Conservation (phyloP, 2,797 vertebrate species). For the Pelochelys cantorii region DNA sequence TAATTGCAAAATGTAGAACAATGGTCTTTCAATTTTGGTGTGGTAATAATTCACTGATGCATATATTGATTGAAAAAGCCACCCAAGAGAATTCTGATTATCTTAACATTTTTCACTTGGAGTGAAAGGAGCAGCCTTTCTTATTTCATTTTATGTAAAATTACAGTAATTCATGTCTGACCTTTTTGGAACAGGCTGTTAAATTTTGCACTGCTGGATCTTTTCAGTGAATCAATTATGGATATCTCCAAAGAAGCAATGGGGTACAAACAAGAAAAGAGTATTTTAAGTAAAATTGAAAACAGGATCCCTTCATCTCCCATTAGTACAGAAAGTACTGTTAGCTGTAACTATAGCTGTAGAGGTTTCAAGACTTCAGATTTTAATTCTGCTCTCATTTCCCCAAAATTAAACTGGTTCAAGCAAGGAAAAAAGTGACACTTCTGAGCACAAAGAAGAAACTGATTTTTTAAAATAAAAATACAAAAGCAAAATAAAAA, state of each 20-base stretch:
- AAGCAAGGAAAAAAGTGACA: slow-evolving; percentile 44
- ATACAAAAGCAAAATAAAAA: slow-evolving; percentile 3
- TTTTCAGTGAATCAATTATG: slow-evolving; percentile 76
- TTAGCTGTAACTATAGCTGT: slow-evolving; percentile 53
- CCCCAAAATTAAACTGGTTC: slow-evolving; percentile 48
- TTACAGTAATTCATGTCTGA: slow-evolving; percentile 80
- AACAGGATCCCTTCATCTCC: slow-evolving; percentile 43
- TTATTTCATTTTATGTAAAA: slow-evolving; percentile 79
- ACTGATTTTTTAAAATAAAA: not conserved
- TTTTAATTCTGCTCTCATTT: slow-evolving; percentile 64
- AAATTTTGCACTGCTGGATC: slow-evolving; percentile 63
- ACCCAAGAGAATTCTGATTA: slow-evolving; percentile 68
- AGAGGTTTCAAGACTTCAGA: slow-evolving; percentile 32
- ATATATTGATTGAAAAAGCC: slow-evolving; percentile 74
- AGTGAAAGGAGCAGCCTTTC: slow-evolving; percentile 69
- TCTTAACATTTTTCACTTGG: slow-evolving; percentile 59
- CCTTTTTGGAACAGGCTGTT: slow-evolving; percentile 73
- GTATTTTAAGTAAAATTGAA: slow-evolving; percentile 71
- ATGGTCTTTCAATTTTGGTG: slow-evolving; percentile 54
- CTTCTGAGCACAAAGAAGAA: slow-evolving; percentile 15
- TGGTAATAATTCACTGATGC: slow-evolving; percentile 62
- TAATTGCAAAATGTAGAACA: slow-evolving; percentile 57
- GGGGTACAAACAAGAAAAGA: slow-evolving; percentile 70
- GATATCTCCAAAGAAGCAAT: slow-evolving; percentile 69
- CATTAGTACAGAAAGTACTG: slow-evolving; percentile 35